phyloP scores from a whole-genome alignment of 2,113 vertebrate species.

The Pantherophis guttatus region DNA sequence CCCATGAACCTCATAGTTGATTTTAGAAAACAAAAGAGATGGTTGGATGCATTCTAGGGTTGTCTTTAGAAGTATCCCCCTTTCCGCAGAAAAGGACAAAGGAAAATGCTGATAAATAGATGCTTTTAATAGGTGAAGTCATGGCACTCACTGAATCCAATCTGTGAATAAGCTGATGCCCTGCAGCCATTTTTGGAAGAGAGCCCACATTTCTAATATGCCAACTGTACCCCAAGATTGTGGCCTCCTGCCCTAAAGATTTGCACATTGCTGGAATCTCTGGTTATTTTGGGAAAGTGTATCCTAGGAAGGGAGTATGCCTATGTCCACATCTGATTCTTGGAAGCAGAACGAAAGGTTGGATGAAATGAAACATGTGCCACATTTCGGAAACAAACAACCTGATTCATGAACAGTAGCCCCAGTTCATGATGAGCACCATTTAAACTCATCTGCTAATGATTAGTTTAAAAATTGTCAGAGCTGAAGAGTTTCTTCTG shows the following conservation, averaged over 20 bases:
- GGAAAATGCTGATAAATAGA: background rate
- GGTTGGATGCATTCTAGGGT: background rate
- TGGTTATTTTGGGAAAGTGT: background rate
- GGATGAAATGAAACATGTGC: fast-evolving
- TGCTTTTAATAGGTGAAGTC: background rate
- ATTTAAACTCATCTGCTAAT: background rate
- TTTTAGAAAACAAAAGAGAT: background rate
- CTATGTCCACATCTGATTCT: too few relatives aligned
- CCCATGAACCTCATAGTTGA: background rate
- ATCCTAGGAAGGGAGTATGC: background rate
- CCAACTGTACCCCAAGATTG: background rate
- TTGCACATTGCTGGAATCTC: background rate
- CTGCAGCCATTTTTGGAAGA: background rate
- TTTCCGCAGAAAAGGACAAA: background rate
- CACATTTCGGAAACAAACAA: fast-evolving
- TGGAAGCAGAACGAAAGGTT: background rate
- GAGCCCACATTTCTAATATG: background rate
- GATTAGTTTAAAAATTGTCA: background rate
- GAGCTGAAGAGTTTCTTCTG: background rate
- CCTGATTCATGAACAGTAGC: background rate
- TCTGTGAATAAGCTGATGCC: background rate
- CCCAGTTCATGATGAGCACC: background rate
- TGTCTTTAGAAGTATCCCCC: background rate
- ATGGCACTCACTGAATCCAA: background rate
- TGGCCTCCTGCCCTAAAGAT: background rate